Evolutionary conservation across 2,888 invertebrate genomes (phyloP).

Genomic region (Polydrusus tereticollis): DNA sequence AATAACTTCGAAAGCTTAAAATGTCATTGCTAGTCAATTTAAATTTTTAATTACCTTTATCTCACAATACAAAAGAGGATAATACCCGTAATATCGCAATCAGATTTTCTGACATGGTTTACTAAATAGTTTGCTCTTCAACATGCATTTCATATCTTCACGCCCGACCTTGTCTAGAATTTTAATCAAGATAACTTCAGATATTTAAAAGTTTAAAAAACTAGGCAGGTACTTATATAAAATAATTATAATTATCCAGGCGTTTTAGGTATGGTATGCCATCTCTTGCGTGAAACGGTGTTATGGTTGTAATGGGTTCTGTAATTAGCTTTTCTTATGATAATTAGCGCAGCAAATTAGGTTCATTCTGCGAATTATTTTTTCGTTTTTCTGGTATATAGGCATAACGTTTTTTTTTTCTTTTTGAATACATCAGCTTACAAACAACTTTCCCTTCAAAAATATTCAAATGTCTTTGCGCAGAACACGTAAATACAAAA

Average conservation of each 20-base stretch:
- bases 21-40: too few species aligned
- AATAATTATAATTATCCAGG: slow-evolving; percentile 32
- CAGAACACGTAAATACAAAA: too few species aligned
- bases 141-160: background rate
- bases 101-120: slow-evolving; percentile 13
- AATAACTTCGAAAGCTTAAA: too few species aligned
- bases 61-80: background rate
- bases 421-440: too few species aligned
- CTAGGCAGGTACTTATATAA: slow-evolving; percentile 21
- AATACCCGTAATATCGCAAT: slow-evolving; percentile 1
- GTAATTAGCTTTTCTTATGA: slow-evolving; percentile 35
- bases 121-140: slow-evolving; percentile 9
- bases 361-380: slow-evolving; percentile 7
- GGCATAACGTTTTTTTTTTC: background rate
- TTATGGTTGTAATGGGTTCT: slow-evolving; percentile 31
- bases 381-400: background rate
- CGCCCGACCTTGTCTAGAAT: slow-evolving; percentile 26
- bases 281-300: slow-evolving; percentile 41
- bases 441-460: too few species aligned
- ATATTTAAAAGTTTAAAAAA: slow-evolving; percentile 27
- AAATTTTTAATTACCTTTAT: background rate
- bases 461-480: background rate
- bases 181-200: slow-evolving; percentile 28
- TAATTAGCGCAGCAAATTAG: slow-evolving; percentile 29
- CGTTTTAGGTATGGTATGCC: slow-evolving; percentile 22